Conservation (phyloP, 1,140 invertebrate species). For the Hycleus phaleratus region DNA sequence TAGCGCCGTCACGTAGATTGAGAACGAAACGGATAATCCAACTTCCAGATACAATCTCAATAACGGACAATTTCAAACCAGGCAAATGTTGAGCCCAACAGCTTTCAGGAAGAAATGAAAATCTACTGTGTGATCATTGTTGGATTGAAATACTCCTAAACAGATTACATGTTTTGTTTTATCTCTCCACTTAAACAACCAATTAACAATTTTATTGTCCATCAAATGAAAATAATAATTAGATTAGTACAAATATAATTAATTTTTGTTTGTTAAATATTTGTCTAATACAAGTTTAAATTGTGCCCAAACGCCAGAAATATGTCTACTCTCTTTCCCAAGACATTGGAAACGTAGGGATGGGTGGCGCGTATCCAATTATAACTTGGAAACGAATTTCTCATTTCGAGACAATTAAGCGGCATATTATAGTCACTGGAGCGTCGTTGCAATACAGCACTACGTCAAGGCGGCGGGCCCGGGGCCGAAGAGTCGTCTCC, state of each 20-base stretch:
- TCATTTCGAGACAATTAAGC: slow-evolving; percentile 46
- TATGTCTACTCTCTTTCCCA: too few relatives aligned
- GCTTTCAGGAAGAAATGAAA: too few relatives aligned
- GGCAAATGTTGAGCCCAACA: too few relatives aligned
- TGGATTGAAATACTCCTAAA: too few relatives aligned
- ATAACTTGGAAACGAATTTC: slow-evolving; percentile 45
- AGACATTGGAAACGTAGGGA: background rate
- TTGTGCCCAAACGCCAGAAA: too few relatives aligned
- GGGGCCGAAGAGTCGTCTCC: slow-evolving; percentile 31
- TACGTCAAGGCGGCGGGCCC: slow-evolving; percentile 15
- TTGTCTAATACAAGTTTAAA: too few relatives aligned
- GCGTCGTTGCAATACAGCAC: slow-evolving; percentile 38
- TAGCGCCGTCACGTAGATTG: slow-evolving; percentile 17
- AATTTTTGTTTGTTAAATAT: too few relatives aligned
- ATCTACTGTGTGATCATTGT: too few relatives aligned
- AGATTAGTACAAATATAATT: too few relatives aligned
- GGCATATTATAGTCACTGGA: slow-evolving; percentile 43
- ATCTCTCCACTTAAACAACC: too few relatives aligned
- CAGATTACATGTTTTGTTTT: too few relatives aligned
- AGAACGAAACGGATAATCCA: slow-evolving; percentile 1
- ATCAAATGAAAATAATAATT: background rate
- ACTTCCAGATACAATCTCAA: slow-evolving; percentile 1
- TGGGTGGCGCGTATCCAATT: slow-evolving; percentile 40
- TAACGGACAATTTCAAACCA: background rate
- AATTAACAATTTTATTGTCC: too few relatives aligned